Evolutionary conservation across 2,797 vertebrate species (phyloP).

Genomic region (Cyprinella venusta): DNA sequence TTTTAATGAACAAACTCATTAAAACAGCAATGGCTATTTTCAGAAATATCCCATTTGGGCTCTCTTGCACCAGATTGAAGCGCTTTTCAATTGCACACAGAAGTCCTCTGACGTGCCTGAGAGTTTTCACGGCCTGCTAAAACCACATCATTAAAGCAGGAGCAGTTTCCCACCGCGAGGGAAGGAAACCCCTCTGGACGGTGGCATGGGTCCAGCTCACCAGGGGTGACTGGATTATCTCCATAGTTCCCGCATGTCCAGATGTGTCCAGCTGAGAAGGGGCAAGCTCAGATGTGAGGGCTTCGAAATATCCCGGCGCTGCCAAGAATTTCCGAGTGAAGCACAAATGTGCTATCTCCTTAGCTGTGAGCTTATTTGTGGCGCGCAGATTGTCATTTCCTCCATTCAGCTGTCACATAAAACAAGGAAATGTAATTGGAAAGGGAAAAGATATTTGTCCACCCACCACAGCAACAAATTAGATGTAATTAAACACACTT

Average conservation of each 20-base stretch:
- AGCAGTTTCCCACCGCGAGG: slow-evolving; percentile 41
- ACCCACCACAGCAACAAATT: slow-evolving; percentile 29
- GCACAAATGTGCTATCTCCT: slow-evolving; percentile 1
- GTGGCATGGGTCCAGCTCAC: slow-evolving; percentile 46
- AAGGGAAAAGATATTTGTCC: slow-evolving; percentile 37
- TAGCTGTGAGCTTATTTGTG: slow-evolving; percentile 4
- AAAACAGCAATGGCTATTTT: slow-evolving; percentile 71
- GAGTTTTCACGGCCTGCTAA: slow-evolving; percentile 66
- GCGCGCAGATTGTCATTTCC: slow-evolving; percentile 13
- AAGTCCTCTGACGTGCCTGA: slow-evolving; percentile 65
- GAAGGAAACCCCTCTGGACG: slow-evolving; percentile 46
- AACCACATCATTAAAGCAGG: slow-evolving; percentile 72
- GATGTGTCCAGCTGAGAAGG: slow-evolving; percentile 43
- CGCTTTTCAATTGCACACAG: slow-evolving; percentile 71
- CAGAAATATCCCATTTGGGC: slow-evolving; percentile 70
- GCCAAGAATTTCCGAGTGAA: slow-evolving; percentile 31
- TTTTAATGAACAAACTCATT: slow-evolving; percentile 76
- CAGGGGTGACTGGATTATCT: slow-evolving; percentile 44
- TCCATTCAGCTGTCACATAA: slow-evolving; percentile 39
- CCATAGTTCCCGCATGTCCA: slow-evolving; percentile 24
- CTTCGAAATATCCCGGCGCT: background rate
- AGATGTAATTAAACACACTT: slow-evolving; percentile 41
- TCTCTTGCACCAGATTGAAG: slow-evolving; percentile 67
- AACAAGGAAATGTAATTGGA: slow-evolving; percentile 29
- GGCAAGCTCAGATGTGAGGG: slow-evolving; percentile 15